Conservation (phyloP, 2,888 invertebrate genomes). For the Stomorhina lunata region DNA sequence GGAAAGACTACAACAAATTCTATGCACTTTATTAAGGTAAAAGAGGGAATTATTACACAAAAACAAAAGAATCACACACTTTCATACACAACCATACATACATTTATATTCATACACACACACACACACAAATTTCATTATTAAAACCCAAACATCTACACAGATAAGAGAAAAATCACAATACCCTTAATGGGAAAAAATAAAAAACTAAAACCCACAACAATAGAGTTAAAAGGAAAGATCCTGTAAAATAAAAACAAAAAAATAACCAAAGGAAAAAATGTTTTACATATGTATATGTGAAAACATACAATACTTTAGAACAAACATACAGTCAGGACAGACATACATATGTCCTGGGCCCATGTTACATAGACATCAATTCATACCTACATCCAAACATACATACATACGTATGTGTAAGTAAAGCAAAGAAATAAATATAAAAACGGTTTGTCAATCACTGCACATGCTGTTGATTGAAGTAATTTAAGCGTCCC, state of each 20-base stretch:
- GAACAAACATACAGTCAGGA: no score
- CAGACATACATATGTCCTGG: no score
- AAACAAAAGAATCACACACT: not conserved
- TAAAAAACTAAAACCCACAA: constrained; percentile 31
- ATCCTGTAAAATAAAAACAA: no score
- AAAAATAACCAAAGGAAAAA: no score
- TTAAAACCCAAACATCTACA: not conserved
- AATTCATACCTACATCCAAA: no score
- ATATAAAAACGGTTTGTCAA: constrained; percentile 62
- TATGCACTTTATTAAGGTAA: constrained; percentile 56
- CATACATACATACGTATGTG: no score
- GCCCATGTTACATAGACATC: no score
- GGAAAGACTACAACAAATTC: constrained; percentile 27
- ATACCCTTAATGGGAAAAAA: constrained; percentile 8
- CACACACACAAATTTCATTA: constrained; percentile 6
- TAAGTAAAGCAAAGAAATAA: not conserved
- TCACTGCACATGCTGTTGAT: constrained; percentile 66
- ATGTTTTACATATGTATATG: no score
- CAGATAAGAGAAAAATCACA: constrained; percentile 3
- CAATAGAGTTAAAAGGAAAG: constrained; percentile 34
- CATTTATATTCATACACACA: not conserved
- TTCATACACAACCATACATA: not conserved
- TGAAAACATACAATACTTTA: no score
- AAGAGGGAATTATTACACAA: constrained; percentile 28
- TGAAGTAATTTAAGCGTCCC: constrained; percentile 69